Percentiles rank a stretch among this genome's conserved stretches.
phyloP scores from a whole-genome alignment of 23 tunicate genomes.

The Botrylloides violaceus region DNA sequence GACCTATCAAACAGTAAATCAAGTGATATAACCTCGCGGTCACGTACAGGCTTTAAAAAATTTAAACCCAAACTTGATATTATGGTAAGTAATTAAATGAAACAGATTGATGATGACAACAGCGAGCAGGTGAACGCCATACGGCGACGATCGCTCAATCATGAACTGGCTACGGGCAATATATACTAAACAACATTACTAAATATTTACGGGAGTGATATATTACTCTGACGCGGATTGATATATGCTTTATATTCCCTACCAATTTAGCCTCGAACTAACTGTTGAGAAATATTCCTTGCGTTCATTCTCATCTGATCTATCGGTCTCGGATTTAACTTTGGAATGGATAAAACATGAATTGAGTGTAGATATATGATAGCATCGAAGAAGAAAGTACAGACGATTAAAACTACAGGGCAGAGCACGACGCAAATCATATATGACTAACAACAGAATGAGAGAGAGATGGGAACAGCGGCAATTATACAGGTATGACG shows the following conservation, averaged over 20 bases:
- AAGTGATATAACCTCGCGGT: not conserved
- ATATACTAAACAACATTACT: not conserved
- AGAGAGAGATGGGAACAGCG: not conserved
- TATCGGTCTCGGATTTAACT: not conserved
- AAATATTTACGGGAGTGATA: not conserved
- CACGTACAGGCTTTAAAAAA: not conserved
- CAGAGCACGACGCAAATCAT: not conserved
- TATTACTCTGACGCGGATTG: not conserved
- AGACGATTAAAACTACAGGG: not conserved
- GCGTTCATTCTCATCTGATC: not conserved
- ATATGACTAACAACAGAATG: not conserved
- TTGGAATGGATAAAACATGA: not conserved
- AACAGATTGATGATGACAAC: not conserved
- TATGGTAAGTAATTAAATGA: not conserved
- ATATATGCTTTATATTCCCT: no score
- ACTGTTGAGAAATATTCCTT: no score
- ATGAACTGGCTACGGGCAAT: conserved; percentile 1
- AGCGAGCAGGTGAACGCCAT: not conserved
- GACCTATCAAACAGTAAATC: not conserved
- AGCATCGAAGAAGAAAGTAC: not conserved
- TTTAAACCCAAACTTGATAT: not conserved
- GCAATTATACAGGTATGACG: not conserved
- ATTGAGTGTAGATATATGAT: not conserved
- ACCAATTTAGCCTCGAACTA: no score
- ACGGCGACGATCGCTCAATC: not conserved